phyloP scores from a whole-genome alignment of 2,797 vertebrate species.

The Hapalemur alaotrensis region DNA sequence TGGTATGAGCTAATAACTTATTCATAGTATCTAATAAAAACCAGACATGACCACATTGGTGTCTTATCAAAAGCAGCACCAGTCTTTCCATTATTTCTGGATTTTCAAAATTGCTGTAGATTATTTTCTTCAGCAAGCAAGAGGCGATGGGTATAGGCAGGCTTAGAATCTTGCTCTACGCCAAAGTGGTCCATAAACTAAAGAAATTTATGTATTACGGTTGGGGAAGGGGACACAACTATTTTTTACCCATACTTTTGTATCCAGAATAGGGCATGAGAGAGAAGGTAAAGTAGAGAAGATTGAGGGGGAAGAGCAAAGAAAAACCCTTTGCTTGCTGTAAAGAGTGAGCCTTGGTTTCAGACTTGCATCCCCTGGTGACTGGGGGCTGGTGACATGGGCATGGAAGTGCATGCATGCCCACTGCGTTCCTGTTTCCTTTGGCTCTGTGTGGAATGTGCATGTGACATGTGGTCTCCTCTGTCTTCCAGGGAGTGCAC shows the following conservation, averaged over 20 bases:
- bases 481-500: slow-evolving; percentile 86
- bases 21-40: not conserved
- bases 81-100: not conserved
- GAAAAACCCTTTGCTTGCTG: not conserved
- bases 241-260: not conserved
- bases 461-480: not conserved
- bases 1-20: not conserved
- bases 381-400: not conserved
- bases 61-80: not conserved
- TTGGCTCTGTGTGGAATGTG: accelerated
- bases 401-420: accelerated
- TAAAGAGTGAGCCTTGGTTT: not conserved
- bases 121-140: not conserved
- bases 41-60: not conserved
- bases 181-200: not conserved
- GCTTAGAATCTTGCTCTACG: not conserved
- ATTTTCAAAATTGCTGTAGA: not conserved
- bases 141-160: not conserved
- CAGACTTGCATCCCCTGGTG: not conserved
- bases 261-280: not conserved
- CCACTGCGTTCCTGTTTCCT: not conserved
- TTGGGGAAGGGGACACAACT: not conserved
- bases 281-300: not conserved
- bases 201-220: not conserved
- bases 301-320: not conserved